Evolutionary conservation across 2,797 vertebrate genomes (phyloP), one percentile per base, ranked within the genome.

Genomic region (Spondyliosoma cantharus): DNA sequence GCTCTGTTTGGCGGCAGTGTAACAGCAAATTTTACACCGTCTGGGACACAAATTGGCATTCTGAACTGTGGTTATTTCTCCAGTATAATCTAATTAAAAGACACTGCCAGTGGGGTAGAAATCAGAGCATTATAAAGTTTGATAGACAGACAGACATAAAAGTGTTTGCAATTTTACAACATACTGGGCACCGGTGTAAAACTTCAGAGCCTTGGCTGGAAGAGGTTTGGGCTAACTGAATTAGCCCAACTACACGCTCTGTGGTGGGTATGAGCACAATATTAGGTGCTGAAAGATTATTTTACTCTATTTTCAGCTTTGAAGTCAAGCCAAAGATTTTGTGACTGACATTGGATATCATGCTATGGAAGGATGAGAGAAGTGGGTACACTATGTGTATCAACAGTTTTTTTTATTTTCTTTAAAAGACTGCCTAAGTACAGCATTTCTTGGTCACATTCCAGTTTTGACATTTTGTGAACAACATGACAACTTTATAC

Each of bases 21-120:
- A 92, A 93, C 88, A 92, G 90, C 87, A 90, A 85, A 93, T 94
- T 94, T 94, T 94, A 93, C 93, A 94, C 93, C 76, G 90, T 93
- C 91, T 93, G 90, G 89, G 83, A 93, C 87, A 92, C 88, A 93
- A 93, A 93, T 92, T 94, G 91, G 85, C 92, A 91, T 93, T 89
- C 82, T 91, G 91, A 93, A 90, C 90, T 86, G 86, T 71, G 80
- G 89, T 89, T 91, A 91, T 91, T 91, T 80, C 88, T 90, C 75
- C 82, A 84, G 83, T 91, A 90, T 94, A 93, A 94, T 94, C 90
- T 91, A 93, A 94, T 94, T 93, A 94, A 92, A 92, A 91, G 86
- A 93, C 91, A 92, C 82, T 91, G 92, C 93, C 93, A 90, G 91
- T 93, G 91, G 94, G 91, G 84, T 70, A 89, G 77, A 93, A 91